These are phyloP conservation scores for Sarcophaga peregrina DNA, from an alignment of 1,140 invertebrate genomes.

Conservation along the genomic window DNA sequence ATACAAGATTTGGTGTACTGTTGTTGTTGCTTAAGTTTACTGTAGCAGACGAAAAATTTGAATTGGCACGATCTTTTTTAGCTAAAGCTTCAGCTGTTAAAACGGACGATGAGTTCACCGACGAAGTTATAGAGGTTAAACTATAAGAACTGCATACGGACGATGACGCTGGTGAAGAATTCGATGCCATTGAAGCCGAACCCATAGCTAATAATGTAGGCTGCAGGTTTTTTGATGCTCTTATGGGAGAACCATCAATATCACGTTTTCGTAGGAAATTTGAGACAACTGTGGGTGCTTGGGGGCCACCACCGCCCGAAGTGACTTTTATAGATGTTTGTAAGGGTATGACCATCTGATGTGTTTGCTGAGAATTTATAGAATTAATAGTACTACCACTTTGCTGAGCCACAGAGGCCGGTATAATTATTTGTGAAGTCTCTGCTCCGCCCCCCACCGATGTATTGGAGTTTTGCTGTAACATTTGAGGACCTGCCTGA, in stretches of 20 bases:
- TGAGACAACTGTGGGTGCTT: slow-evolving; percentile 49
- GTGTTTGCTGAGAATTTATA: slow-evolving; percentile 51
- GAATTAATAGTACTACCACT: neutral
- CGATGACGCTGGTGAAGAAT: slow-evolving; percentile 49
- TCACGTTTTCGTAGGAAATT: slow-evolving; percentile 64
- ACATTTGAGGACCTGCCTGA: slow-evolving; percentile 34
- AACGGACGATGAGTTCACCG: neutral
- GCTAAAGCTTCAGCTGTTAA: slow-evolving; percentile 59
- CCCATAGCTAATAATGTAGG: slow-evolving; percentile 70
- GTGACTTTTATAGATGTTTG: slow-evolving; percentile 64
- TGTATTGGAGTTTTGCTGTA: slow-evolving; percentile 27
- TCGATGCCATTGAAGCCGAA: slow-evolving; percentile 48
- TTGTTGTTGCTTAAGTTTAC: slow-evolving; percentile 53
- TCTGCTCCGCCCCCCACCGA: neutral
- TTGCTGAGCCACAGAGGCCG: slow-evolving; percentile 31
- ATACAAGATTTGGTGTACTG: slow-evolving; percentile 68
- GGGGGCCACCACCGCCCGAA: slow-evolving; percentile 42
- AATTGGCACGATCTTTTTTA: slow-evolving; percentile 55
- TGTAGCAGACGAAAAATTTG: neutral
- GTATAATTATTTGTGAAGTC: slow-evolving; percentile 45
- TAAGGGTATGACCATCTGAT: slow-evolving; percentile 64
- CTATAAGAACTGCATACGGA: slow-evolving; percentile 53
- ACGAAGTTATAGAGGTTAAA: slow-evolving; percentile 42
- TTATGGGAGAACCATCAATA: slow-evolving; percentile 72
- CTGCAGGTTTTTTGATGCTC: slow-evolving; percentile 71